phyloP scores from a whole-genome alignment of 2,113 vertebrate genomes.

The Redunca redunca region DNA sequence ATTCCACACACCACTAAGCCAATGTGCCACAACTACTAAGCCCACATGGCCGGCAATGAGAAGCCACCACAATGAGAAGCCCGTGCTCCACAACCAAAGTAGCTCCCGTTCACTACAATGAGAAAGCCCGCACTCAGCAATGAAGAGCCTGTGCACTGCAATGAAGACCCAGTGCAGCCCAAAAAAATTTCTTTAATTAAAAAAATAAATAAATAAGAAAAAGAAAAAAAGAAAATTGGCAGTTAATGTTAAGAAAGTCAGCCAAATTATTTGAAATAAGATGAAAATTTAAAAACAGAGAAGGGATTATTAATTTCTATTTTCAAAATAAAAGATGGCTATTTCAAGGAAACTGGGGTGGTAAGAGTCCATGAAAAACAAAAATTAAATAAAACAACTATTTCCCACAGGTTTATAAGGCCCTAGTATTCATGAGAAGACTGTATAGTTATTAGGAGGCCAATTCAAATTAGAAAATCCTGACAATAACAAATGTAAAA shows the following conservation, averaged over 20 bases:
- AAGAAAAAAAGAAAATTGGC: background rate
- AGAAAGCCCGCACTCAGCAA: background rate
- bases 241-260: background rate
- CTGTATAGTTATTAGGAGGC: background rate
- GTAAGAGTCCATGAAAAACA: background rate
- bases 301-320: background rate
- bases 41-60: background rate
- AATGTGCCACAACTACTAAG: background rate
- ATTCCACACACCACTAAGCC: background rate
- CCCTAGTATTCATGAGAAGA: background rate
- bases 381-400: background rate
- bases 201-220: background rate
- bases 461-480: constrained; percentile 20
- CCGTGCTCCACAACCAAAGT: rapidly evolving
- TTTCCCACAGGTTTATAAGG: background rate
- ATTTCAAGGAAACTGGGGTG: background rate
- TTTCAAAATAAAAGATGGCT: constrained; percentile 24
- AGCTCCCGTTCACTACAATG: background rate
- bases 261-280: background rate
- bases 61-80: background rate
- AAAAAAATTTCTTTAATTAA: background rate
- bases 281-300: background rate
- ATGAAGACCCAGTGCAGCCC: background rate
- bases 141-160: background rate
- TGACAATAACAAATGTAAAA: background rate